Percentiles rank a stretch among this genome's conserved stretches.
phyloP scores from a whole-genome alignment of 1,140 invertebrate species.

The Cylas formicarius region DNA sequence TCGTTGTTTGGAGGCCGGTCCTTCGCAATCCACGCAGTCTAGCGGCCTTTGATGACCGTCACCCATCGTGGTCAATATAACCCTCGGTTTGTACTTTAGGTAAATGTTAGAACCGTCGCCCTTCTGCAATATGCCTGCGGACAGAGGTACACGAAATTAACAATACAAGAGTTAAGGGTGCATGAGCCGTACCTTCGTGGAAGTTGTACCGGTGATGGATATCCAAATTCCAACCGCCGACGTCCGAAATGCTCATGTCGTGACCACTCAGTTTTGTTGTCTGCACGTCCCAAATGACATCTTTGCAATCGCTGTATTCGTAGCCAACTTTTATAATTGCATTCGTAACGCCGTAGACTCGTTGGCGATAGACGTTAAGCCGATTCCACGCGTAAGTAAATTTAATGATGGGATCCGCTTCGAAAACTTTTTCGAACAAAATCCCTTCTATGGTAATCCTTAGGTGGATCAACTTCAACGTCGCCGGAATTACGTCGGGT shows the following conservation, averaged over 20 bases:
- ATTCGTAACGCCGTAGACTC: constrained; percentile 86
- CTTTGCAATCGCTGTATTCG: constrained; percentile 87
- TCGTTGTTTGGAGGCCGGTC: constrained; percentile 70
- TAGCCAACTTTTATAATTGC: constrained; percentile 93
- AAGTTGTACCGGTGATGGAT: constrained; percentile 97
- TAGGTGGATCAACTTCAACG: constrained; percentile 79
- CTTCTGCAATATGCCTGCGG: constrained; percentile 84
- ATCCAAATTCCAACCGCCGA: constrained; percentile 95
- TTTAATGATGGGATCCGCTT: constrained; percentile 91
- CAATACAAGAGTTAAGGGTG: too few relatives aligned
- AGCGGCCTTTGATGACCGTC: constrained; percentile 83
- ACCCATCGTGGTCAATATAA: constrained; percentile 87
- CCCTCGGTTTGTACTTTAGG: constrained; percentile 85
- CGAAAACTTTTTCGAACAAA: constrained; percentile 85
- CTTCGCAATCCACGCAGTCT: constrained; percentile 76
- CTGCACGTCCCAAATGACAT: constrained; percentile 92
- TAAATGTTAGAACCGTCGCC: constrained; percentile 96
- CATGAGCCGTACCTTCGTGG: constrained; percentile 71
- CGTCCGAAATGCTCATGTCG: constrained; percentile 92
- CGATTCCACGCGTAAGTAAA: constrained; percentile 96
- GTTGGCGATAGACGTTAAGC: constrained; percentile 91
- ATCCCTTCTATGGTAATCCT: constrained; percentile 91
- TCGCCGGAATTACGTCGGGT: constrained; percentile 71
- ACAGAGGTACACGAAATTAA: constrained; percentile 16
- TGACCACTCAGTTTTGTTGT: constrained; percentile 91